A percentile compares a stretch with the other conserved stretches of the same genome.
phyloP scores from a whole-genome alignment of 2,888 invertebrate species.

The Druceiella hillmani region DNA sequence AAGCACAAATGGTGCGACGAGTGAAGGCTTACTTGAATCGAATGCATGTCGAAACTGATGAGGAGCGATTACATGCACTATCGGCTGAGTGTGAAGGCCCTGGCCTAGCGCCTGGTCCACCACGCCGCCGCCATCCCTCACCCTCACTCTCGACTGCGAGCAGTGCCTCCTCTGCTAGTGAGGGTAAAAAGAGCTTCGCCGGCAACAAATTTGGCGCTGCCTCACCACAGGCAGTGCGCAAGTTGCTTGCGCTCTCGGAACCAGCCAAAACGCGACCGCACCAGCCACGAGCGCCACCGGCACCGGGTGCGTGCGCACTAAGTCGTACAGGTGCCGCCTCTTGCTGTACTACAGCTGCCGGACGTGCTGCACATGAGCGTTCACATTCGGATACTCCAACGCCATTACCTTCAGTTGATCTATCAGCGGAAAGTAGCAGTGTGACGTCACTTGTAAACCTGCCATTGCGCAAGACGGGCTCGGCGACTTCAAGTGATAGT shows the following conservation, averaged over 20 bases:
- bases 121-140: conserved; percentile 81
- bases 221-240: conserved; percentile 95
- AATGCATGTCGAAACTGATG: conserved; percentile 88
- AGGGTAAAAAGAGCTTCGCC: conserved; percentile 56
- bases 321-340: conserved; percentile 51
- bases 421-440: conserved; percentile 92
- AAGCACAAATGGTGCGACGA: conserved; percentile 96
- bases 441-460: conserved; percentile 89
- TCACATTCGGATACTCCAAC: conserved; percentile 88
- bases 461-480: conserved; percentile 83
- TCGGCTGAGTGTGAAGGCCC: conserved; percentile 85
- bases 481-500: conserved; percentile 88
- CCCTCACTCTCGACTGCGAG: conserved; percentile 91
- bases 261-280: conserved; percentile 84
- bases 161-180: conserved; percentile 84
- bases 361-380: conserved; percentile 73
- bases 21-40: conserved; percentile 94
- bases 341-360: conserved; percentile 40
- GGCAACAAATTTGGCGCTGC: conserved; percentile 80
- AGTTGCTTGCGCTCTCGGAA: conserved; percentile 87
- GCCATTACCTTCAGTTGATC: conserved; percentile 77
- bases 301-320: conserved; percentile 58
- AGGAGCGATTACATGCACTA: conserved; percentile 81
- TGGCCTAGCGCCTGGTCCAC: conserved; percentile 56
- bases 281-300: conserved; percentile 69